These are phyloP conservation scores for Ascaphus truei DNA, from an alignment of 2,113 vertebrate genomes.

Conservation along the genomic window DNA sequence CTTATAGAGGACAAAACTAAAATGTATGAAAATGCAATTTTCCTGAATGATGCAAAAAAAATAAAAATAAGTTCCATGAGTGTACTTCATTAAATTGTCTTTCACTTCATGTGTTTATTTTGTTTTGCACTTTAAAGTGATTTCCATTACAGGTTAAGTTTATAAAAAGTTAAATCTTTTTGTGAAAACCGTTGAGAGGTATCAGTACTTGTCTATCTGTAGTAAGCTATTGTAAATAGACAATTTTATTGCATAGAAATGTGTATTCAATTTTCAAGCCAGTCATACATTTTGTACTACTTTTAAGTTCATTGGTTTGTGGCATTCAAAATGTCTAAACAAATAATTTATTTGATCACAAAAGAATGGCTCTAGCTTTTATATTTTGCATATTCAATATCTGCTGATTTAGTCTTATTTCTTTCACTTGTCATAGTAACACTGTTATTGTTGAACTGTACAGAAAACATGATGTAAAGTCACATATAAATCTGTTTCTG, in stretches of 20 bases:
- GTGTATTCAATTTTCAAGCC: neutral
- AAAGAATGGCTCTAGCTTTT: neutral
- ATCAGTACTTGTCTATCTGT: neutral
- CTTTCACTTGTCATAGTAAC: neutral
- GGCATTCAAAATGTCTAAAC: neutral
- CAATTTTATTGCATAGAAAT: neutral
- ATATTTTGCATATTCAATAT: neutral
- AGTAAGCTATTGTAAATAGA: neutral
- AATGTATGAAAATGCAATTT: slow-evolving; percentile 33
- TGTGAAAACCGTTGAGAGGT: slow-evolving; percentile 14
- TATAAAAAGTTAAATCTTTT: neutral
- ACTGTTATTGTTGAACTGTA: neutral
- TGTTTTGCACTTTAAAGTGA: slow-evolving; percentile 25
- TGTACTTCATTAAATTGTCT: slow-evolving; percentile 21
- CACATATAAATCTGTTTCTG: neutral
- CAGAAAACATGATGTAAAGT: neutral
- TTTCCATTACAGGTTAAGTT: slow-evolving; percentile 6
- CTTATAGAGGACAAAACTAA: slow-evolving; percentile 36
- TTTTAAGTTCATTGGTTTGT: slow-evolving; percentile 3
- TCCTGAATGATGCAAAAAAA: slow-evolving; percentile 18
- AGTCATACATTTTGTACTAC: neutral
- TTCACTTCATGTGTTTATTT: slow-evolving; percentile 29
- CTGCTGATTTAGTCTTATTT: neutral
- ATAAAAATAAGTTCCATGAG: slow-evolving; percentile 6
- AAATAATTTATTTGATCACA: neutral